Conservation (phyloP, 2,113 vertebrate species). For the Hydropotes inermis region DNA sequence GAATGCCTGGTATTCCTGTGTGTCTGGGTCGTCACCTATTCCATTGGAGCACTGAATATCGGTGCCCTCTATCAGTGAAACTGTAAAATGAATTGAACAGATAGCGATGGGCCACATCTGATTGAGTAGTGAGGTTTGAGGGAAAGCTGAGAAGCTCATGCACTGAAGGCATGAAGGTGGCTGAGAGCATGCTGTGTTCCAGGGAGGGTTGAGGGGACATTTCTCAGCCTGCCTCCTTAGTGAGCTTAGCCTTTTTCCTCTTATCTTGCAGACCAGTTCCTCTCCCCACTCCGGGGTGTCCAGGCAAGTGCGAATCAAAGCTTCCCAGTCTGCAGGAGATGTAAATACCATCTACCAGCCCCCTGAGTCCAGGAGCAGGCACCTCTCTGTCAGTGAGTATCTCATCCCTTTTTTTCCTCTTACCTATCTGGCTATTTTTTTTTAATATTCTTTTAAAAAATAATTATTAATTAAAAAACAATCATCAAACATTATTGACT, state of each 20-base stretch:
- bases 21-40: conserved; percentile 7
- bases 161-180: neutral
- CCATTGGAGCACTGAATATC: neutral
- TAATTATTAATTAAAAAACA: neutral
- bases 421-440: neutral
- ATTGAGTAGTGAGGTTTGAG: neutral
- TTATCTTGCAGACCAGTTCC: conserved; percentile 81
- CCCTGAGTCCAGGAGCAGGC: conserved; percentile 91
- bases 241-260: conserved; percentile 42
- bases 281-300: conserved; percentile 86
- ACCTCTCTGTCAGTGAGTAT: conserved; percentile 94
- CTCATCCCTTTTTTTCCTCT: conserved; percentile 33
- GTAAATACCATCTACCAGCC: conserved; percentile 89
- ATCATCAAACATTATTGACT: neutral
- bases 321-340: conserved; percentile 94
- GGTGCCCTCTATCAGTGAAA: neutral
- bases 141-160: neutral
- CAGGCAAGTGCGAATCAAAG: conserved; percentile 96
- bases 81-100: neutral
- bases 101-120: neutral
- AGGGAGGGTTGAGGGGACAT: neutral
- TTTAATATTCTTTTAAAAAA: neutral
- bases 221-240: neutral
- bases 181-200: neutral
- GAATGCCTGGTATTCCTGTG: conserved; percentile 27